phyloP scores from a whole-genome alignment of 2,113 vertebrate species.

The Motacilla tschutschensis region DNA sequence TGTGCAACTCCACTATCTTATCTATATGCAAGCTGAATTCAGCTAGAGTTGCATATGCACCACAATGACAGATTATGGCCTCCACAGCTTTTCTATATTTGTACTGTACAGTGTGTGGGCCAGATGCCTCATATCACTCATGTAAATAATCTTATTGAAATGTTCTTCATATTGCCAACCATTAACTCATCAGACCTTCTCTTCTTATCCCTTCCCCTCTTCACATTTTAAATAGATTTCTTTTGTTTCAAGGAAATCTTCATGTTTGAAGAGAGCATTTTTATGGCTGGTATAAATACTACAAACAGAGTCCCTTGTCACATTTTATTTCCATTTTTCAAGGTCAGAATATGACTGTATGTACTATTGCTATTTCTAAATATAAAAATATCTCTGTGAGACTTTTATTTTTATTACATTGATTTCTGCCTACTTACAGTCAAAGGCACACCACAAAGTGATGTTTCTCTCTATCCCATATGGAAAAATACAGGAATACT shows the following conservation, averaged over 20 bases:
- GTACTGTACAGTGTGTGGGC: not conserved
- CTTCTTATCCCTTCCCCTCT: slow-evolving; percentile 41
- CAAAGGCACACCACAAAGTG: not conserved
- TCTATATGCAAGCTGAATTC: slow-evolving; percentile 20
- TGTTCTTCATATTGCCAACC: slow-evolving; percentile 9
- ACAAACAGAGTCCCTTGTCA: not conserved
- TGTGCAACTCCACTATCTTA: not conserved
- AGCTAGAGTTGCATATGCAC: not conserved
- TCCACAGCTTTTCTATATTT: slow-evolving; percentile 54
- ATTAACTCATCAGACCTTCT: slow-evolving; percentile 34
- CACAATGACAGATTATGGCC: slow-evolving; percentile 40
- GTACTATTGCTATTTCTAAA: slow-evolving; percentile 50
- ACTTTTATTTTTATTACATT: slow-evolving; percentile 59
- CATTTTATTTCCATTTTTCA: slow-evolving; percentile 35
- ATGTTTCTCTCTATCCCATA: not conserved
- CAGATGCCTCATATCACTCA: slow-evolving; percentile 45
- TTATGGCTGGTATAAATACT: slow-evolving; percentile 24
- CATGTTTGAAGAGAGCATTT: slow-evolving; percentile 6
- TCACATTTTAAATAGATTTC: slow-evolving; percentile 29
- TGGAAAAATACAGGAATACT: slow-evolving; percentile 38
- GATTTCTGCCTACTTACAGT: slow-evolving; percentile 45
- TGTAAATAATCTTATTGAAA: slow-evolving; percentile 41
- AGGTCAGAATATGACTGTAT: slow-evolving; percentile 47
- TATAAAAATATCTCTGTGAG: slow-evolving; percentile 12
- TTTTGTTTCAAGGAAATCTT: slow-evolving; percentile 50